A percentile compares a stretch with the other conserved stretches of the same genome.
Conservation (phyloP, 2,797 vertebrate species). For the Manis crassicaudata region DNA sequence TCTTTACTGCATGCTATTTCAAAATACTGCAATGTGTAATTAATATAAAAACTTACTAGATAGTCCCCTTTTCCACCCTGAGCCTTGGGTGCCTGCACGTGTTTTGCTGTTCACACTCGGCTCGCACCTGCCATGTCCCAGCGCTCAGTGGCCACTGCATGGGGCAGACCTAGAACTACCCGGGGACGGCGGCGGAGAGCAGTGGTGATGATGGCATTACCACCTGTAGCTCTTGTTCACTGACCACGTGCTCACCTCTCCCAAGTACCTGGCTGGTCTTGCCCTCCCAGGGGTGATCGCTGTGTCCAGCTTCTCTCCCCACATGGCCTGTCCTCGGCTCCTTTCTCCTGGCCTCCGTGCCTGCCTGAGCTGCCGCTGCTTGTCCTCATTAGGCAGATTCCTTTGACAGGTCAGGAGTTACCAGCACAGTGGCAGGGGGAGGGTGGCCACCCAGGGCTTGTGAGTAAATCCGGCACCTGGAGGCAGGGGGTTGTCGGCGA, state of each 20-base stretch:
- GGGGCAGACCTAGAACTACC: no score
- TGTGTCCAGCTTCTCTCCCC: neutral
- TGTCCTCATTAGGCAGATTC: neutral
- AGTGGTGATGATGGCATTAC: accelerated
- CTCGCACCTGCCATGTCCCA: accelerated
- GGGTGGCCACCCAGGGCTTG: neutral
- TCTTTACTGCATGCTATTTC: neutral
- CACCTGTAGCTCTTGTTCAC: neutral
- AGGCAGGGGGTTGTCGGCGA: neutral
- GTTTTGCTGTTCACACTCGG: neutral
- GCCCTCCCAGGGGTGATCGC: neutral
- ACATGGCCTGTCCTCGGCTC: neutral
- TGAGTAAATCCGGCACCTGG: neutral
- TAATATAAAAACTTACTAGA: no score
- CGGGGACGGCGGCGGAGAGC: neutral
- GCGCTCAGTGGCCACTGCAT: neutral
- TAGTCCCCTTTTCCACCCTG: neutral
- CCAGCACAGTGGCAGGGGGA: neutral
- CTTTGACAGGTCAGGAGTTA: neutral
- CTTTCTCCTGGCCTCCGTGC: neutral
- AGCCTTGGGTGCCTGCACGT: neutral
- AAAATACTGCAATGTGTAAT: neutral
- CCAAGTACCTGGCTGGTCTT: neutral
- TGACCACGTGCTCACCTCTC: neutral
- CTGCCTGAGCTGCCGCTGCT: neutral